Percentiles rank a stretch among this genome's conserved stretches.
Conservation (phyloP, 1,140 invertebrate species). For the Zaprionus africanus region DNA sequence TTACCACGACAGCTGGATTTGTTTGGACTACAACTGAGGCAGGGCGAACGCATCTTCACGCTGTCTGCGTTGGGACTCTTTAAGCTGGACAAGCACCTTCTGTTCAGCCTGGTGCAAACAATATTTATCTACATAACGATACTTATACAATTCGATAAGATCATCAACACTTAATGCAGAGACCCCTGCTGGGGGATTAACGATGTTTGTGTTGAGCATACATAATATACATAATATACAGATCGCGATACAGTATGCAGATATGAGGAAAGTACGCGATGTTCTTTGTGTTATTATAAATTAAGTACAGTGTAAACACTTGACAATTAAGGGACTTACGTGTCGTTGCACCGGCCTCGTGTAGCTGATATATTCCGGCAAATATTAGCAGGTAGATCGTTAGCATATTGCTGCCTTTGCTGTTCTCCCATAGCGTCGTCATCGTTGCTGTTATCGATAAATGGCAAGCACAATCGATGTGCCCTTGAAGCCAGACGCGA, state of each 20-base stretch:
- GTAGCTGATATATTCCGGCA: conserved; percentile 17
- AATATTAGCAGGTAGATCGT: conserved; percentile 63
- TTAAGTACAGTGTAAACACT: conserved; percentile 25
- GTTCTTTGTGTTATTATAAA: conserved; percentile 7
- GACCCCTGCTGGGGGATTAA: background rate
- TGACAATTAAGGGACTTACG: conserved; percentile 51
- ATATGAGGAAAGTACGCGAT: conserved; percentile 27
- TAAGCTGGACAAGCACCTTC: conserved; percentile 57
- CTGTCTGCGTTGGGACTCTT: conserved; percentile 62
- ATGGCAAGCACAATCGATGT: conserved; percentile 60
- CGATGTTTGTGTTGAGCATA: conserved; percentile 35
- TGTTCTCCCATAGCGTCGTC: background rate
- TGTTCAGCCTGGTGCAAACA: conserved; percentile 54
- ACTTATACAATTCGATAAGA: conserved; percentile 75
- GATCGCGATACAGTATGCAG: conserved; percentile 31
- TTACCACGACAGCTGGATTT: conserved; percentile 41
- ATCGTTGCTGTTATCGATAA: conserved; percentile 36
- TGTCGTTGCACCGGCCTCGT: conserved; percentile 64
- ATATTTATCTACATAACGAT: conserved; percentile 65
- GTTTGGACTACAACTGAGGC: conserved; percentile 58
- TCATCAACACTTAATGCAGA: conserved; percentile 55
- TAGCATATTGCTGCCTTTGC: conserved; percentile 42
- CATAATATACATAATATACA: background rate
- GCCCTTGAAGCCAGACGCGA: conserved; percentile 52
- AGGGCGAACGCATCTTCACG: conserved; percentile 43